Evolutionary conservation across 2,888 invertebrate species (phyloP).

Genomic region (Amitus sp.): DNA sequence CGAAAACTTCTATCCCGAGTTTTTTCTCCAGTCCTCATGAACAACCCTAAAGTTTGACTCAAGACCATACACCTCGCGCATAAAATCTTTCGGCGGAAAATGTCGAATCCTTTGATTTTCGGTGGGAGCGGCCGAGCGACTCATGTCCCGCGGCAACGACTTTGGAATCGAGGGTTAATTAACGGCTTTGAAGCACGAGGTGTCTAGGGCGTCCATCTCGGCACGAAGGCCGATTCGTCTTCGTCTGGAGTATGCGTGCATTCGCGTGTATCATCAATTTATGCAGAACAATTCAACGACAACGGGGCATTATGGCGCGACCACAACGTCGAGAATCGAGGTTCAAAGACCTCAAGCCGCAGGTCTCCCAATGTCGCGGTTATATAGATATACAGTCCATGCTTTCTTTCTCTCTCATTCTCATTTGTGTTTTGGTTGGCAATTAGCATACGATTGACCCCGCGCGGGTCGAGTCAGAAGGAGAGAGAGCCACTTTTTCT

Average conservation of each 20-base stretch:
- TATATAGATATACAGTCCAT: conserved; percentile 23
- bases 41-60: too few relatives aligned
- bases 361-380: conserved; percentile 10
- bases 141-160: conserved; percentile 25
- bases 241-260: conserved; percentile 43
- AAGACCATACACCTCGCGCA: too few relatives aligned
- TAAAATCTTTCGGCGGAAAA: not conserved
- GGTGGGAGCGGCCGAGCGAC: not conserved
- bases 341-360: conserved; percentile 57
- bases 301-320: conserved; percentile 60
- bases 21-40: too few relatives aligned
- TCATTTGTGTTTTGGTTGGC: conserved; percentile 52
- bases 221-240: conserved; percentile 48
- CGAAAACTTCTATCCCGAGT: too few relatives aligned
- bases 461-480: conserved; percentile 51
- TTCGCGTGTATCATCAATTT: conserved; percentile 64
- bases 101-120: conserved; percentile 14
- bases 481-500: conserved; percentile 41
- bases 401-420: conserved; percentile 34
- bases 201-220: conserved; percentile 26
- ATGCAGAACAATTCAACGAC: conserved; percentile 66
- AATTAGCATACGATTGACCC: conserved; percentile 65
- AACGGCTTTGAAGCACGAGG: conserved; percentile 26
- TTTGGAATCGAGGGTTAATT: conserved; percentile 34
- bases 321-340: conserved; percentile 40